Base-by-base conservation (phyloP, 1,140 invertebrate genomes). In the Pseudomyrmex sp. region DNA sequence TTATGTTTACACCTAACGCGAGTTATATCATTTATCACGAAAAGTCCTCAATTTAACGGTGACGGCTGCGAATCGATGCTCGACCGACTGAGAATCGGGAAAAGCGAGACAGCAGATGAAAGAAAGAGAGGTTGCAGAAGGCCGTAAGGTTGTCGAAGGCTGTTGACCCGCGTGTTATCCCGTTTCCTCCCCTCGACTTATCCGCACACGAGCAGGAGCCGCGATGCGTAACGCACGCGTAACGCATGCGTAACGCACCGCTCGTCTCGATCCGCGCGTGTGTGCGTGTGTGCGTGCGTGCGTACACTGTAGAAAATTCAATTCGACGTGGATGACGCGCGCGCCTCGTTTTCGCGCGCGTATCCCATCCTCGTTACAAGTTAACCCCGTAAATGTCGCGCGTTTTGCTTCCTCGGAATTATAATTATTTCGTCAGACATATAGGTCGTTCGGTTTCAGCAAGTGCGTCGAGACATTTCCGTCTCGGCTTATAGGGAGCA, bases 101-200 rank as follows among this genome's bases (percentile, higher is more conserved):
- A 56, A 84, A 74, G 52, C 59, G 56, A 48, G 63, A 58, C 52
- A 23, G 52, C 7, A 18, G 52, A 54, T 46, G 76, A 10, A 20
- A 56, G n/a, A 80, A 59, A 61, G 54, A 70, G 54, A 80, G 76
- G 76, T 80, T 72, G 66, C 66, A 48, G 77, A 83, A 85, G 62
- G 76, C 61, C 75, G 80, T 76, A 73, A 88, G 83, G 73, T 85
- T 85, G 76, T 62, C 52, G 26, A 84, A 86, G 88, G 86, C 84
- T 88, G 74, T 89, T 88, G 87, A 88, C 87, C 83, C 70, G 59
- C 50, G 23, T 63, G 50, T 80, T 70, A 80, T 86, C 83, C 82
- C 82, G 65, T 65, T 84, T 58, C 74, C 35, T 35, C 59, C 61
- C 74, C 65, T 86, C 50, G 56, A 62, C 61, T 68, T 68, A 56